Conservation (phyloP, 2,113 vertebrate genomes). For the Numida meleagris region DNA sequence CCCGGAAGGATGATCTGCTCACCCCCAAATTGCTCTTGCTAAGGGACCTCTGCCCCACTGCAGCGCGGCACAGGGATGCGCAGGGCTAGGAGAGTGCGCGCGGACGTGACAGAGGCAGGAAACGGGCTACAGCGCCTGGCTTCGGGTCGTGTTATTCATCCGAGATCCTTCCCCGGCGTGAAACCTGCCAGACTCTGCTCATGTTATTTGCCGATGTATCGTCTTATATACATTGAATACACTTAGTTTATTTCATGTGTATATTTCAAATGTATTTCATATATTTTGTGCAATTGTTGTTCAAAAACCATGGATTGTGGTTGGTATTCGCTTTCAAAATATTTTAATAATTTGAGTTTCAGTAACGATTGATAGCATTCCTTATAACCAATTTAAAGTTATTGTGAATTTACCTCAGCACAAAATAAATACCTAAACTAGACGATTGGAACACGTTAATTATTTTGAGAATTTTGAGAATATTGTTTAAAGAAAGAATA, state of each 20-base stretch:
- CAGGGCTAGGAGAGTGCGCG: background rate
- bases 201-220: background rate
- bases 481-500: background rate
- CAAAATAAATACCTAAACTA: background rate
- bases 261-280: too few relatives aligned
- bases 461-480: background rate
- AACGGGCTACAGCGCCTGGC: rapidly evolving
- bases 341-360: background rate
- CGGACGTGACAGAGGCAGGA: background rate
- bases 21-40: background rate
- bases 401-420: background rate
- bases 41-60: background rate
- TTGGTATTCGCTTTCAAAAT: background rate
- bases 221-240: background rate
- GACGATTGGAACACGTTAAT: background rate
- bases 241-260: background rate
- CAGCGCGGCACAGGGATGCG: background rate
- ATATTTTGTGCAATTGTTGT: background rate
- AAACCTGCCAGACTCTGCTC: background rate
- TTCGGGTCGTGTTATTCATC: background rate
- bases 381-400: background rate
- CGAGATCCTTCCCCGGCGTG: background rate
- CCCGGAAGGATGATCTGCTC: background rate
- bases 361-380: background rate
- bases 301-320: background rate